Conservation (phyloP, 1,140 invertebrate genomes). For the Eufriesea mexicana region DNA sequence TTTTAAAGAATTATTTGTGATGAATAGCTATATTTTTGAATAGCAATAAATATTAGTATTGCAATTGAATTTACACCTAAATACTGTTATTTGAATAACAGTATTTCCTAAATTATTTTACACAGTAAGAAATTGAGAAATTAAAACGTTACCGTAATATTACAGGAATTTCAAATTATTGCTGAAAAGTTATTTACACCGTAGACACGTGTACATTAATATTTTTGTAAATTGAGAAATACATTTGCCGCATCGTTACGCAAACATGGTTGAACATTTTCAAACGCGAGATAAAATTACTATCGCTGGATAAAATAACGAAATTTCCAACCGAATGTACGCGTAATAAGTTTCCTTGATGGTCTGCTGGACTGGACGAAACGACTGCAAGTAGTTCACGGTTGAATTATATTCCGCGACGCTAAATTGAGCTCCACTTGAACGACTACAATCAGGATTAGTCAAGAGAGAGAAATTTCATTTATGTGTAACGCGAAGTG, state of each 20-base stretch:
- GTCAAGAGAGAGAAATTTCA: neutral
- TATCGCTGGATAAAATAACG: neutral
- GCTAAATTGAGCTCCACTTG: conserved; percentile 2
- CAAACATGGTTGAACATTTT: neutral
- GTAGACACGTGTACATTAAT: too few species aligned
- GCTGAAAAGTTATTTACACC: too few species aligned
- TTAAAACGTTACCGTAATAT: too few species aligned
- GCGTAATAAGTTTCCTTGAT: neutral
- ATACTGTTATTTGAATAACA: too few species aligned
- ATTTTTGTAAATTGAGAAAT: too few species aligned
- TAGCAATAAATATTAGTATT: too few species aligned
- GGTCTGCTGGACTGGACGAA: neutral
- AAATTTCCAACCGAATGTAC: neutral
- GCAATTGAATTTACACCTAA: too few species aligned
- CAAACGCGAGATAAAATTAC: neutral
- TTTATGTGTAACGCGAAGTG: neutral
- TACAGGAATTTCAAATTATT: too few species aligned
- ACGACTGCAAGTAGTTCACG: neutral
- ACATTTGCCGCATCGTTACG: neutral
- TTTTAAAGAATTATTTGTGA: too few species aligned
- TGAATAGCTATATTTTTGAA: too few species aligned
- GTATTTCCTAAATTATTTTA: too few species aligned
- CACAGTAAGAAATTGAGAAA: too few species aligned
- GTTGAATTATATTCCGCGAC: neutral
- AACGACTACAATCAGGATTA: conserved; percentile 7